These are phyloP conservation scores for Oncorhynchus masou DNA, from an alignment of 2,113 vertebrate genomes.

Conservation along the genomic window DNA sequence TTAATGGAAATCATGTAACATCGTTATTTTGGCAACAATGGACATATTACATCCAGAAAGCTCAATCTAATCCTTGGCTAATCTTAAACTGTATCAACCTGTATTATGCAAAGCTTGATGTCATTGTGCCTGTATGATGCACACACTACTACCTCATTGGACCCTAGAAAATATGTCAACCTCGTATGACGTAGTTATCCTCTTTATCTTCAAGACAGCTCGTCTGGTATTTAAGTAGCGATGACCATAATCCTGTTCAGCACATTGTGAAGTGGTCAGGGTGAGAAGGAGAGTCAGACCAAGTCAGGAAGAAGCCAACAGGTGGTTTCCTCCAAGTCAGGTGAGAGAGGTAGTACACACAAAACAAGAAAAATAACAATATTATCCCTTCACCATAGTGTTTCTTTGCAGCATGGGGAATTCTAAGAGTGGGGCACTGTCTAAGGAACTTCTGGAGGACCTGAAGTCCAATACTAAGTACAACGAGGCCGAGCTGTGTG, in stretches of 20 bases:
- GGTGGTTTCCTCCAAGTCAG: conserved; percentile 17
- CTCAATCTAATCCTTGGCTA: background rate
- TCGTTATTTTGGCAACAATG: too few relatives aligned
- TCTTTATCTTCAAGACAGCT: conserved; percentile 72
- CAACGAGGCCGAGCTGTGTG: conserved; percentile 70
- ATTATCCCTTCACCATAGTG: background rate
- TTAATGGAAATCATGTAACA: too few relatives aligned
- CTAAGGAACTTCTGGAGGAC: conserved; percentile 79
- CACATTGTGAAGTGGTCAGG: conserved; percentile 38
- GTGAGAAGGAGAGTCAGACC: conserved; percentile 20
- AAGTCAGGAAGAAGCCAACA: background rate
- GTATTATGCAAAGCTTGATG: conserved; percentile 10
- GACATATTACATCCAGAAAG: background rate
- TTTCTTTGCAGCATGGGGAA: conserved; percentile 73
- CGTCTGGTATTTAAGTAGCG: conserved; percentile 71
- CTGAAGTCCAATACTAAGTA: conserved; percentile 81
- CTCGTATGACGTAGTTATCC: conserved; percentile 67
- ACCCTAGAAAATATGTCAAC: conserved; percentile 51
- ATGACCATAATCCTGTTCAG: conserved; percentile 65
- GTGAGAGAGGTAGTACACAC: background rate
- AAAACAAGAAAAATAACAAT: conserved; percentile 11
- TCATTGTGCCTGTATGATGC: background rate
- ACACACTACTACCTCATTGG: conserved; percentile 1
- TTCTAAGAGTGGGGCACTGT: conserved; percentile 77
- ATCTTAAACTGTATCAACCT: background rate